Percentiles rank a stretch among this genome's conserved stretches.
These are phyloP conservation scores for Ammospiza maritima DNA, from an alignment of 2,797 vertebrate genomes.

Conservation along the genomic window DNA sequence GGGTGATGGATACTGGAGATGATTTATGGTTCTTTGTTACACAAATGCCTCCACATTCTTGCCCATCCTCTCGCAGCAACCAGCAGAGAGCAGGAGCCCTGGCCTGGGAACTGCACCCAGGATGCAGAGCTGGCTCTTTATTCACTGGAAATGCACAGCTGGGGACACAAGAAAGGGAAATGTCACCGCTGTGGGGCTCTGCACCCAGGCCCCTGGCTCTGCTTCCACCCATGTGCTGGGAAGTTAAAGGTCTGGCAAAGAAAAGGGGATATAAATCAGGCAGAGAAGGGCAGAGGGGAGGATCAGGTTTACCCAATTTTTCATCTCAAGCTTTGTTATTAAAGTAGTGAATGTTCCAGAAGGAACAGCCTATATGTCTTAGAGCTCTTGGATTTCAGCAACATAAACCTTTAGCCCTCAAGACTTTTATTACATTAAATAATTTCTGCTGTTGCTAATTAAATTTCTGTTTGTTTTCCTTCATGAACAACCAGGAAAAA, in stretches of 20 bases:
- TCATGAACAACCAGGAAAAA: neutral
- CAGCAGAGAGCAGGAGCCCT: conserved; percentile 2
- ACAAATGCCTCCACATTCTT: conserved; percentile 77
- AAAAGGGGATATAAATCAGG: neutral
- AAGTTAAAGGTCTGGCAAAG: conserved; percentile 13
- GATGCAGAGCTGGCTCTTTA: neutral
- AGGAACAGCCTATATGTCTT: neutral
- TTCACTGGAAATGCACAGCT: neutral
- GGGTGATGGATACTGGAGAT: conserved; percentile 67
- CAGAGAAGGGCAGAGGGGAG: neutral
- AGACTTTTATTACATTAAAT: neutral
- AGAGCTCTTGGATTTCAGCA: neutral
- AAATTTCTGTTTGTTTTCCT: conserved; percentile 36
- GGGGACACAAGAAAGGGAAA: neutral
- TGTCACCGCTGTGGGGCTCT: neutral
- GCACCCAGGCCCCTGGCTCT: neutral
- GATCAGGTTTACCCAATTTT: neutral
- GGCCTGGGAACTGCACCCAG: neutral
- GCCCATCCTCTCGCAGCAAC: conserved; percentile 31
- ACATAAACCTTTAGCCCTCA: neutral
- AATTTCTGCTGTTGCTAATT: neutral
- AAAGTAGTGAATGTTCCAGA: neutral
- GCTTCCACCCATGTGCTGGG: neutral
- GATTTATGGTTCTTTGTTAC: conserved; percentile 80
- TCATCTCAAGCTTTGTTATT: conserved; percentile 30